These are phyloP conservation scores for Spea hammondii DNA, from an alignment of 2,797 vertebrate species.

Conservation along the genomic window DNA sequence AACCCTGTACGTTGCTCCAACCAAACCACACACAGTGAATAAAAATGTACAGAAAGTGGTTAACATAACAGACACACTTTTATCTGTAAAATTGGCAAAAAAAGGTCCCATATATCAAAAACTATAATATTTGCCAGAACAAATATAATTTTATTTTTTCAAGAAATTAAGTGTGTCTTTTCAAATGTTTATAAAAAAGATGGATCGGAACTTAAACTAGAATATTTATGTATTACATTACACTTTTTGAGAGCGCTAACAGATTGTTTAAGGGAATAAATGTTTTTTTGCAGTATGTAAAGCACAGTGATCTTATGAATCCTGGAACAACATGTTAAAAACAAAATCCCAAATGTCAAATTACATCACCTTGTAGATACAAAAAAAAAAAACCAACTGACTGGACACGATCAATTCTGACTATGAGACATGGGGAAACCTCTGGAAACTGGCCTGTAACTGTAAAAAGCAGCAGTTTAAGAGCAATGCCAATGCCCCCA, in stretches of 20 bases:
- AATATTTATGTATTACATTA: no score
- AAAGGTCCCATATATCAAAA: background rate
- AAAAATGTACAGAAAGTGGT: constrained; percentile 4
- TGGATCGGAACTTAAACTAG: no score
- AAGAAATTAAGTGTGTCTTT: background rate
- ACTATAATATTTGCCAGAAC: background rate
- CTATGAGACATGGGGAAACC: background rate
- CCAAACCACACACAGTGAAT: background rate
- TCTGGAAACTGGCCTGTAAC: background rate
- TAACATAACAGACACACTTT: constrained; percentile 3
- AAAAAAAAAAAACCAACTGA: background rate
- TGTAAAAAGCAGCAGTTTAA: background rate
- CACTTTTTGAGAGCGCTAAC: no score
- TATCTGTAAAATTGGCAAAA: constrained; percentile 6
- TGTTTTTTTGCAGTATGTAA: background rate
- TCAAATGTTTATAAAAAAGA: no score
- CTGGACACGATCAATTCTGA: constrained; percentile 1
- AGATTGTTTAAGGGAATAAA: no score
- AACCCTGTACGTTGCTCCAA: background rate
- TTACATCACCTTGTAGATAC: background rate
- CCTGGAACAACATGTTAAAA: background rate
- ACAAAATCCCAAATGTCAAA: background rate
- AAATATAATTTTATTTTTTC: background rate
- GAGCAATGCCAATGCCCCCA: background rate
- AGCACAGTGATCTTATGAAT: background rate